Evolutionary conservation across 2,888 invertebrate genomes (phyloP).

Genomic region (Monopis laevigella): DNA sequence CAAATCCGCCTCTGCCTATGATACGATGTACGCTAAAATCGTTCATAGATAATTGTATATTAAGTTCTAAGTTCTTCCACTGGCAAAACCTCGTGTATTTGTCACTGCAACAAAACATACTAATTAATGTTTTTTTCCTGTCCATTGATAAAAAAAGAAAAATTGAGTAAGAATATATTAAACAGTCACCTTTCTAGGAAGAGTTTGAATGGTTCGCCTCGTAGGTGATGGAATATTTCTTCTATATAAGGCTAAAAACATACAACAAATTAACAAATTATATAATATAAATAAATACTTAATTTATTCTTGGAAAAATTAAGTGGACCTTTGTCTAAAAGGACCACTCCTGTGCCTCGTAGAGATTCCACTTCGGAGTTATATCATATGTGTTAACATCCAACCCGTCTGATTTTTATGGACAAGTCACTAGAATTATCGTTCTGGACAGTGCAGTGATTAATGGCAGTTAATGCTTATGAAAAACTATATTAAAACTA

Average conservation of each 20-base stretch:
- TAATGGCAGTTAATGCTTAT: too few relatives aligned
- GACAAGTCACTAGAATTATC: too few relatives aligned
- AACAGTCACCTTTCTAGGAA: conserved; percentile 94
- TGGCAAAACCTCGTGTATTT: conserved; percentile 99
- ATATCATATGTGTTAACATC: too few relatives aligned
- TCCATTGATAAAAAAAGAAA: neutral
- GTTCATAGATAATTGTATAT: conserved; percentile 99
- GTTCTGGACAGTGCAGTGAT: too few relatives aligned
- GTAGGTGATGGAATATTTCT: conserved; percentile 97
- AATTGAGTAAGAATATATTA: neutral
- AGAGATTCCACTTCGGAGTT: too few relatives aligned
- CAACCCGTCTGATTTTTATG: too few relatives aligned
- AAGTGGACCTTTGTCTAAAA: too few relatives aligned
- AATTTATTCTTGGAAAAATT: too few relatives aligned
- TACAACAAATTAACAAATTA: too few relatives aligned
- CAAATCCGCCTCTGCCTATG: conserved; percentile 98
- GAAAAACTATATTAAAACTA: too few relatives aligned
- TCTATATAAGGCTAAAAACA: conserved; percentile 96
- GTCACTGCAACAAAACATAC: conserved; percentile 77
- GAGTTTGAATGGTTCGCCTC: conserved; percentile 96
- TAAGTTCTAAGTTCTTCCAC: conserved; percentile 99
- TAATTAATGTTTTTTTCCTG: neutral
- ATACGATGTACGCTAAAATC: conserved; percentile 99
- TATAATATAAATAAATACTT: too few relatives aligned
- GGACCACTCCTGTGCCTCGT: too few relatives aligned